Evolutionary conservation across 1,140 invertebrate genomes (phyloP), one percentile per base, ranked within the genome.

Genomic region (Chymomyza costata): DNA sequence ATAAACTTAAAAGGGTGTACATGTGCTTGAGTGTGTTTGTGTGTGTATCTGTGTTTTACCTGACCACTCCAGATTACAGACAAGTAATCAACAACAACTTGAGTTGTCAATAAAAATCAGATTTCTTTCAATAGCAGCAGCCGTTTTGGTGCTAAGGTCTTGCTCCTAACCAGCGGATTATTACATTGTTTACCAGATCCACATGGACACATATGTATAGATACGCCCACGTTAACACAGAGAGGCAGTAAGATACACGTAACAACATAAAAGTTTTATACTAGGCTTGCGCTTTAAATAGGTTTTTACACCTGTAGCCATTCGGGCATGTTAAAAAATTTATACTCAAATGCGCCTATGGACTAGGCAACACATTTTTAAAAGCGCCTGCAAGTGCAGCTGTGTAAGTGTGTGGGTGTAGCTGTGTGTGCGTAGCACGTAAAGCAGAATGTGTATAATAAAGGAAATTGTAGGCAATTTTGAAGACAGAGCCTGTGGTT

Each of bases 61-160:
- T 70, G 62, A 54, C 55, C 18, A 16, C 37, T 7, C 3, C 6
- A 21, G 52, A 48, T 52, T 19, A 44, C 37, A 18, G n/a, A 2
- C n/a, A n/a, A 78, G 70, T 78, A 78, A 78, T 78, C 70, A 82
- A 73, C 60, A 68, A 68, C 55, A 73, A 78, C 67, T 82, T 78
- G 70, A 78, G 67, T 82, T 82, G 78, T 82, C 78, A 82, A 82
- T 82, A 82, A 82, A 82, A 82, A 73, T 78, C 68, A 71, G 78
- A 82, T 73, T 78, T 82, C 73, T 65, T 80, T 67, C n/a, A n/a
- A n/a, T n/a, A n/a, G n/a, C 58, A 55, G 51, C 10, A 54, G 71
- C 39, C 25, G 50, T n/a, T n/a, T 7, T 6, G 10, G 10, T 13
- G 3, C 11, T 7, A 18, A 38, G 18, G 25, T 25, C 14, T 10